Percentiles rank a stretch among this genome's conserved stretches.
These are phyloP conservation scores for Dipodomys ordii DNA, from an alignment of 2,113 vertebrate species.

Conservation along the genomic window DNA sequence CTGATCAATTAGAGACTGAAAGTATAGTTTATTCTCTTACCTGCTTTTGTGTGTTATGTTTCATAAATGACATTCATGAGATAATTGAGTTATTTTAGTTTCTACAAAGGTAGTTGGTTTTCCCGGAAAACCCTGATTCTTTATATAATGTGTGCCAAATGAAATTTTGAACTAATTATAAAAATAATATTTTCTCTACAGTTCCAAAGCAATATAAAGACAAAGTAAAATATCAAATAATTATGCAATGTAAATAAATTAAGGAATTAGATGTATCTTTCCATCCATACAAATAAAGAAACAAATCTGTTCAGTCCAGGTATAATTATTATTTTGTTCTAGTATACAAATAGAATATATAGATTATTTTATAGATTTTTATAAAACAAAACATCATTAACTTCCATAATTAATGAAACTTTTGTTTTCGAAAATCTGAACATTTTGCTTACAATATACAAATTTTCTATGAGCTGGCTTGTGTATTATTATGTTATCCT, in stretches of 20 bases:
- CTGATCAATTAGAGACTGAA: neutral
- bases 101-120: neutral
- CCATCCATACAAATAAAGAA: neutral
- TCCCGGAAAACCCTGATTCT: neutral
- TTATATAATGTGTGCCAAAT: neutral
- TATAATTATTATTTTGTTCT: neutral
- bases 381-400: neutral
- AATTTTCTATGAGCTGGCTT: neutral
- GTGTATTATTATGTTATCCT: neutral
- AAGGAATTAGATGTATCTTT: neutral
- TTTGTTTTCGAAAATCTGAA: neutral
- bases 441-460: neutral
- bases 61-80: neutral
- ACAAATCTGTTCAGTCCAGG: neutral
- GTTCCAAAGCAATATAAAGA: neutral
- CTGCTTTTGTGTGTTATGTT: neutral
- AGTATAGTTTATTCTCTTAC: neutral
- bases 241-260: neutral
- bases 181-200: neutral
- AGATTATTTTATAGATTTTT: neutral
- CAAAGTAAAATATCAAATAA: neutral
- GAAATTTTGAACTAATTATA: neutral
- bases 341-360: neutral
- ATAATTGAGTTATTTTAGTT: neutral
- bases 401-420: neutral